Evolutionary conservation across 2,113 vertebrate genomes (phyloP), one percentile per base, ranked within the genome.

Genomic region (Cyphomyrus discorhynchus): DNA sequence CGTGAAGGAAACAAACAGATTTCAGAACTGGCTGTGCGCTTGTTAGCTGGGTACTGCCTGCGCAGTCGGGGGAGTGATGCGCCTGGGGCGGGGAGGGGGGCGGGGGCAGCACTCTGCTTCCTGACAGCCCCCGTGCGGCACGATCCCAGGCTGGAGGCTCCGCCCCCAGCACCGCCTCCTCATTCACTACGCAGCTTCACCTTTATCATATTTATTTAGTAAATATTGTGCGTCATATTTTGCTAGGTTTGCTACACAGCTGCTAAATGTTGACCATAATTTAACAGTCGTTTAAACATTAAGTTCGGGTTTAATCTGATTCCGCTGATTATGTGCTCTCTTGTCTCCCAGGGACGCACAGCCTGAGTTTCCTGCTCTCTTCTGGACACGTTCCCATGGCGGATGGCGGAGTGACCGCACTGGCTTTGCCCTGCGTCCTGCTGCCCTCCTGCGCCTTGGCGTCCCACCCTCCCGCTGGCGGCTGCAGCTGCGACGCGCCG

Each of bases 391-490:
- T 94, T 24, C 9, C 95, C 0, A 92, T 97, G 0, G 39, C 96
- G 74, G 62, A 95, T 0, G 93, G 94, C 70, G 93, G 92, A 0
- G 89, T 97, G 66, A 94, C 97, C 6, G 92, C 97, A 13, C 90
- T 98, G 90, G 94, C 96, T 0, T 86, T 98, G 80, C 98, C 97
- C 0, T 99, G 95, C 90, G 94, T 99, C 42, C 90, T 99, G 92
- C 74, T 99, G 46, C 97, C 97, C 0, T 96, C 98, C 3, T 88
- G 96, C 0, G 90, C 96, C 0, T 90, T 98, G 88, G 92, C 96
- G 88, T 94, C 96, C 42, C 97, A 97, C 91, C 96, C 97, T 6
- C 90, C 97, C 13, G n/a, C 98, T 62, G 91, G 91, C 83, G 89
- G 0, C 50, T 89, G 84, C 3, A 93, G 93, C 94, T 96, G 97